Conservation (phyloP, 2,888 invertebrate species). For the Clostera curtula region DNA sequence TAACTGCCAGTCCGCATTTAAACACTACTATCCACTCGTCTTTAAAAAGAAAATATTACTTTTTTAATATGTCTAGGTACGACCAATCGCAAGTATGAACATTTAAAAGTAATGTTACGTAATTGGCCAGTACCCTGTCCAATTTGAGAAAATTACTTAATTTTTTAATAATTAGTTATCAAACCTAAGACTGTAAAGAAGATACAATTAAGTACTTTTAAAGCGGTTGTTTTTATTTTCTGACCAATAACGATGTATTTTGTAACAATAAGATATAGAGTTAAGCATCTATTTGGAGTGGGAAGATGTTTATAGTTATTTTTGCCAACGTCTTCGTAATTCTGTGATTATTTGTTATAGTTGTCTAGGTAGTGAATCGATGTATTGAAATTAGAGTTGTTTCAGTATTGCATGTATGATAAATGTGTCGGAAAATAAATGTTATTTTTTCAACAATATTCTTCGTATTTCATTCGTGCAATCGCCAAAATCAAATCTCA, state of each 20-base stretch:
- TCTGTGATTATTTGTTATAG: conserved; percentile 70
- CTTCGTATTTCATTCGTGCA: too few species aligned
- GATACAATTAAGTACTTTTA: conserved; percentile 50
- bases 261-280: conserved; percentile 54
- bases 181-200: conserved; percentile 53
- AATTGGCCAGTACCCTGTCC: conserved; percentile 27
- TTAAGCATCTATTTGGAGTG: conserved; percentile 53
- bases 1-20: conserved; percentile 63
- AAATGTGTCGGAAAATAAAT: too few species aligned
- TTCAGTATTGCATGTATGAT: too few species aligned
- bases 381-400: conserved; percentile 54
- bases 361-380: conserved; percentile 52
- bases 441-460: too few species aligned
- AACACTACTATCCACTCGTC: conserved; percentile 15
- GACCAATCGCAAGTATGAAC: conserved; percentile 13
- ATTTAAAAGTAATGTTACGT: conserved; percentile 10
- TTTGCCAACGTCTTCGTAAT: conserved; percentile 60
- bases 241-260: conserved; percentile 66
- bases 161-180: conserved; percentile 24
- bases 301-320: conserved; percentile 55
- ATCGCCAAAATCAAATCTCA: too few species aligned
- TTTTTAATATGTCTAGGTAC: conserved; percentile 16
- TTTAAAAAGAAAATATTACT: conserved; percentile 16
- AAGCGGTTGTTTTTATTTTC: conserved; percentile 57
- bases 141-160: conserved; percentile 26